These are phyloP conservation scores for Psammodynastes pulverulentus DNA, from an alignment of 2,113 vertebrate species.

Conservation along the genomic window DNA sequence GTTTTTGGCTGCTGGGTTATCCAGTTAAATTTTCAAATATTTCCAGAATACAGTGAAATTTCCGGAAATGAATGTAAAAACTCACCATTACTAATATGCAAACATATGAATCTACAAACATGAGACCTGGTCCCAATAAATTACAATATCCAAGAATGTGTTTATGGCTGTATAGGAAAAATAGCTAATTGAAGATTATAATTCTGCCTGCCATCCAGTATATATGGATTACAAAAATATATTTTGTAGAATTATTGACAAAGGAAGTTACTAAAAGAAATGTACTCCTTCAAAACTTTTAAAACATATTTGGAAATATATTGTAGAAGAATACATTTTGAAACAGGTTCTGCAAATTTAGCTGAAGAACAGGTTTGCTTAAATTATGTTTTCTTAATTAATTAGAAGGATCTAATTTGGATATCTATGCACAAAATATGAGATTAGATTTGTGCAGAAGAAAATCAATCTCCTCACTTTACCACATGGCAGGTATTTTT, in stretches of 20 bases:
- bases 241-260: neutral
- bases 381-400: neutral
- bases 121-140: neutral
- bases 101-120: neutral
- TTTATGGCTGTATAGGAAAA: neutral
- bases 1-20: neutral
- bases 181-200: neutral
- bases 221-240: neutral
- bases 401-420: neutral
- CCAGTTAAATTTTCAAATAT: too few species aligned
- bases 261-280: neutral
- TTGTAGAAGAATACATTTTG: neutral
- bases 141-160: neutral
- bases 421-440: neutral
- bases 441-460: neutral
- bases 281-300: neutral
- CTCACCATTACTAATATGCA: neutral
- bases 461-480: neutral
- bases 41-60: neutral
- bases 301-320: neutral
- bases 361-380: neutral
- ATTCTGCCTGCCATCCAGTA: neutral
- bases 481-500: neutral
- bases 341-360: neutral
- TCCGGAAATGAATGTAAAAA: neutral